Conservation (phyloP, 2,888 invertebrate genomes). For the Ceramica pisi region DNA sequence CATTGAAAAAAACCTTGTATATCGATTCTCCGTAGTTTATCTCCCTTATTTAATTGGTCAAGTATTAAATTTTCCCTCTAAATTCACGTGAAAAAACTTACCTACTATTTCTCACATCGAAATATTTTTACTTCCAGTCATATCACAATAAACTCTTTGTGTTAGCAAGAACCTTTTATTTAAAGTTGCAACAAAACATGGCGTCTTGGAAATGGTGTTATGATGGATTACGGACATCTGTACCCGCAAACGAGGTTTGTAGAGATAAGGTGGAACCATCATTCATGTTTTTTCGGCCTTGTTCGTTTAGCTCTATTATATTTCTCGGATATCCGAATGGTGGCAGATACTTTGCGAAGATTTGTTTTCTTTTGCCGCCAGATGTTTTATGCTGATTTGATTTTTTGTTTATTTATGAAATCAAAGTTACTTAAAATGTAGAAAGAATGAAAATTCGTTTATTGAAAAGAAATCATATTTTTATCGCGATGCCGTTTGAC, state of each 20-base stretch:
- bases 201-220: conserved; percentile 67
- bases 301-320: conserved; percentile 63
- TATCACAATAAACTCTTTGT: conserved; percentile 1
- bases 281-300: conserved; percentile 76
- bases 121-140: neutral
- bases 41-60: too few relatives aligned
- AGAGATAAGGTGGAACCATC: conserved; percentile 80
- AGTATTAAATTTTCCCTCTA: neutral
- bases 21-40: too few relatives aligned
- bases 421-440: neutral
- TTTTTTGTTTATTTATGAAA: conserved; percentile 24
- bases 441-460: neutral
- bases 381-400: conserved; percentile 49
- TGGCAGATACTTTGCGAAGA: conserved; percentile 56
- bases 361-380: conserved; percentile 51
- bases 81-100: neutral
- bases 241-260: conserved; percentile 79
- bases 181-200: conserved; percentile 61
- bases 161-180: conserved; percentile 50
- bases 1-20: too few relatives aligned
- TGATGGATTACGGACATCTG: conserved; percentile 82
- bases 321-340: conserved; percentile 58
- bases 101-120: neutral
- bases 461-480: neutral
- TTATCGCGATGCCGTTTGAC: neutral